Conservation (phyloP, 1,140 invertebrate genomes). For the Penaeus indicus region DNA sequence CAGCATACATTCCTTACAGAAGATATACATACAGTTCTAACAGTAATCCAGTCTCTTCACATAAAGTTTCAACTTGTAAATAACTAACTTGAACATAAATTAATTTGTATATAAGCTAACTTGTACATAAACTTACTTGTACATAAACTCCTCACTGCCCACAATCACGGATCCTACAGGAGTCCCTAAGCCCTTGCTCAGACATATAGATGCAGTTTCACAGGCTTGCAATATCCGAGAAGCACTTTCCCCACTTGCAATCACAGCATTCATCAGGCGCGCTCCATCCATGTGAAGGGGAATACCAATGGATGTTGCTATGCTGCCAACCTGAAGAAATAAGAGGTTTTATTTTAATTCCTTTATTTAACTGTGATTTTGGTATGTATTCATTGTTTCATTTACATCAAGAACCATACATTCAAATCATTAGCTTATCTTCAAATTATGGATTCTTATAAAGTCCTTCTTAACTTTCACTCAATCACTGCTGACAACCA, state of each 20-base stretch:
- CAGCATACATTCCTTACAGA: too few species aligned
- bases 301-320: constrained; percentile 78
- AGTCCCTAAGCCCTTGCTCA: constrained; percentile 91
- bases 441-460: too few species aligned
- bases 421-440: too few species aligned
- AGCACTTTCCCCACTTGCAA: constrained; percentile 76
- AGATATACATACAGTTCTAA: too few species aligned
- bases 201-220: constrained; percentile 84
- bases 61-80: background rate
- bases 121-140: constrained; percentile 74
- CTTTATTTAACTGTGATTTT: too few species aligned
- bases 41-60: too few species aligned
- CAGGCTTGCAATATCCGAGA: constrained; percentile 78
- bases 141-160: constrained; percentile 84
- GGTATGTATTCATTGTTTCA: too few species aligned
- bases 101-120: background rate
- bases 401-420: too few species aligned
- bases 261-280: constrained; percentile 87
- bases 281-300: constrained; percentile 94
- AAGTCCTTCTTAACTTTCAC: too few species aligned
- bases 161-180: constrained; percentile 89
- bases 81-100: background rate
- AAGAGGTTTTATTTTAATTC: background rate
- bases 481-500: too few species aligned
- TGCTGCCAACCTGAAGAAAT: constrained; percentile 72